Conservation (phyloP, 2,797 vertebrate genomes). For the Xiphorhynchus erythropygius region DNA sequence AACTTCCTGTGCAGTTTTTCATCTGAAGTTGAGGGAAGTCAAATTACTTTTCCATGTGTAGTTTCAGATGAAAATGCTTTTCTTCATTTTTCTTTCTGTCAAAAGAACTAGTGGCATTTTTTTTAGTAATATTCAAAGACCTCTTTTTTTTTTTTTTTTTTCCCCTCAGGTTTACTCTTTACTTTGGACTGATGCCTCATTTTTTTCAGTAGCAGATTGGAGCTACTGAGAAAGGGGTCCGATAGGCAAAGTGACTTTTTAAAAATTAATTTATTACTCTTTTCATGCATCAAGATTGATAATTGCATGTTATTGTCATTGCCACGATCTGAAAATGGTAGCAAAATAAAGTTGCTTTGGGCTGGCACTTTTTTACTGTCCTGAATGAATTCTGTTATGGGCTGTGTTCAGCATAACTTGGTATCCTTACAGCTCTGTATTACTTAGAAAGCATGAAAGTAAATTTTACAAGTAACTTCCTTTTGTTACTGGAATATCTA, state of each 20-base stretch:
- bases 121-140: background rate
- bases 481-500: background rate
- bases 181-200: background rate
- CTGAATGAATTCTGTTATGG: background rate
- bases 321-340: background rate
- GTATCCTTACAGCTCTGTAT: background rate
- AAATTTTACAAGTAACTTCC: background rate
- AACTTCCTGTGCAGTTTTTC: background rate
- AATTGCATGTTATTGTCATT: background rate
- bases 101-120: background rate
- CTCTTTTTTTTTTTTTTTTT: background rate
- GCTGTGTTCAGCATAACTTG: background rate
- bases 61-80: constrained; percentile 3
- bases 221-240: background rate
- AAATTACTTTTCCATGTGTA: constrained; percentile 24
- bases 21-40: background rate
- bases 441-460: background rate
- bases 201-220: constrained; percentile 1
- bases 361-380: background rate
- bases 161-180: background rate
- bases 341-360: background rate
- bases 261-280: background rate
- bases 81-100: constrained; percentile 1
- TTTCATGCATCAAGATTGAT: background rate
- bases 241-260: background rate